A percentile compares a stretch with the other conserved stretches of the same genome.
Evolutionary conservation across 2,113 vertebrate species (phyloP).

Genomic region (Circaetus gallicus): DNA sequence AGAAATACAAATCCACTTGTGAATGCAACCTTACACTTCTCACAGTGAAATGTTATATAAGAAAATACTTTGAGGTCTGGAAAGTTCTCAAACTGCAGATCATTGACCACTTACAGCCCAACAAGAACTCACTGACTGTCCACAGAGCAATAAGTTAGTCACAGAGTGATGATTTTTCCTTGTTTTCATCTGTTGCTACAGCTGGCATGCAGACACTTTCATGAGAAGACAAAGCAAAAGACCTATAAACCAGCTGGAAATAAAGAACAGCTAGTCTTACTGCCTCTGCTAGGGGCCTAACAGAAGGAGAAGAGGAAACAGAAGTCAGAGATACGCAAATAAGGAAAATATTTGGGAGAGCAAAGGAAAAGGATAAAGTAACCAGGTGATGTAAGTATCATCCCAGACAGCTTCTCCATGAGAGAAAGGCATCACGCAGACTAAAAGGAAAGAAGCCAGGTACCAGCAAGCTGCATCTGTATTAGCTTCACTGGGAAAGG

Average conservation of each 20-base stretch:
- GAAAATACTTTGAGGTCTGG: neutral
- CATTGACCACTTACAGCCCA: neutral
- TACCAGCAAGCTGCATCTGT: neutral
- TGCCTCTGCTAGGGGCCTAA: neutral
- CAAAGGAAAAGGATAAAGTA: neutral
- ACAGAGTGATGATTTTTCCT: conserved; percentile 4
- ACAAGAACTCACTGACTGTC: neutral
- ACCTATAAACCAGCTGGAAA: conserved; percentile 25
- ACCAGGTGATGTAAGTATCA: neutral
- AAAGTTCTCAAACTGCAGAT: neutral
- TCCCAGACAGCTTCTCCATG: neutral
- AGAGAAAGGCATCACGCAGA: neutral
- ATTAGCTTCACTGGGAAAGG: neutral
- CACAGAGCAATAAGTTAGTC: neutral
- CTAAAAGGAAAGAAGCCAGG: neutral
- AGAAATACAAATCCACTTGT: neutral
- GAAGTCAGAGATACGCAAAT: neutral
- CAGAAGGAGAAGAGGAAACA: neutral
- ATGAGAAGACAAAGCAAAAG: neutral
- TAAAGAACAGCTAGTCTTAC: neutral
- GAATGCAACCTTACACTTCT: neutral
- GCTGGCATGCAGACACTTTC: neutral
- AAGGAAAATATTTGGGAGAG: neutral
- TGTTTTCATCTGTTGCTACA: conserved; percentile 31
- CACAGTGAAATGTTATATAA: neutral